Percentiles rank a stretch among this genome's conserved stretches.
These are phyloP conservation scores for Cataglyphis hispanica DNA, from an alignment of 1,140 invertebrate species.

Conservation along the genomic window DNA sequence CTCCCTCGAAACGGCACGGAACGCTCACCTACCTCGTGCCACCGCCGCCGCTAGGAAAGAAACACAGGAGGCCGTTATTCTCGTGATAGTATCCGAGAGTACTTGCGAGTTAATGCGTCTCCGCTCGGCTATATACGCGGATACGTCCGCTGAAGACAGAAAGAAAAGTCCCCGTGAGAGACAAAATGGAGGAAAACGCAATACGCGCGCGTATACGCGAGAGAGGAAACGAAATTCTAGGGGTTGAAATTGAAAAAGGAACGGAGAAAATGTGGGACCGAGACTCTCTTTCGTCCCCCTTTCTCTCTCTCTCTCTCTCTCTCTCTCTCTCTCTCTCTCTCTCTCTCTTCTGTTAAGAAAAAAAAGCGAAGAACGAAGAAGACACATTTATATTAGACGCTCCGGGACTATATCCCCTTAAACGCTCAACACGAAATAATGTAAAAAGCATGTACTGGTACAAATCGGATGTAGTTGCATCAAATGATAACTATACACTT, in stretches of 20 bases:
- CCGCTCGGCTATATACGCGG: conserved; percentile 55
- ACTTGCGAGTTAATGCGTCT: conserved; percentile 64
- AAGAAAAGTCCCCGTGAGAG: conserved; percentile 51
- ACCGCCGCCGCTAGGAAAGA: conserved; percentile 49
- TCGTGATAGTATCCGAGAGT: conserved; percentile 57
- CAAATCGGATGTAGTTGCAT: conserved; percentile 34
- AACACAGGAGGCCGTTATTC: conserved; percentile 57
- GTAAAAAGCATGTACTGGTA: conserved; percentile 1
- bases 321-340: not conserved
- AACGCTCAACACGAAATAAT: conserved; percentile 37
- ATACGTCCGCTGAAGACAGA: conserved; percentile 42
- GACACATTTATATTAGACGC: conserved; percentile 46
- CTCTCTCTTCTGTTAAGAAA: not conserved
- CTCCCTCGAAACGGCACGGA: conserved; percentile 32
- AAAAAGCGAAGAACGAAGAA: not conserved
- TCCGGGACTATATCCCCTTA: conserved; percentile 39
- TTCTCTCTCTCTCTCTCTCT: too few relatives aligned
- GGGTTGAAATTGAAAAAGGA: conserved; percentile 50
- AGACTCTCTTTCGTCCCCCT: too few relatives aligned
- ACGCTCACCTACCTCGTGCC: conserved; percentile 6
- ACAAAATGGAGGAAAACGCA: conserved; percentile 36
- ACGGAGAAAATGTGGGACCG: not conserved
- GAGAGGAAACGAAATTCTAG: conserved; percentile 14
- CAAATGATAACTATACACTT: conserved; percentile 3
- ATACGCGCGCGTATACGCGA: conserved; percentile 33